phyloP scores from a whole-genome alignment of 1,140 invertebrate species.

The Danaus melanippus region DNA sequence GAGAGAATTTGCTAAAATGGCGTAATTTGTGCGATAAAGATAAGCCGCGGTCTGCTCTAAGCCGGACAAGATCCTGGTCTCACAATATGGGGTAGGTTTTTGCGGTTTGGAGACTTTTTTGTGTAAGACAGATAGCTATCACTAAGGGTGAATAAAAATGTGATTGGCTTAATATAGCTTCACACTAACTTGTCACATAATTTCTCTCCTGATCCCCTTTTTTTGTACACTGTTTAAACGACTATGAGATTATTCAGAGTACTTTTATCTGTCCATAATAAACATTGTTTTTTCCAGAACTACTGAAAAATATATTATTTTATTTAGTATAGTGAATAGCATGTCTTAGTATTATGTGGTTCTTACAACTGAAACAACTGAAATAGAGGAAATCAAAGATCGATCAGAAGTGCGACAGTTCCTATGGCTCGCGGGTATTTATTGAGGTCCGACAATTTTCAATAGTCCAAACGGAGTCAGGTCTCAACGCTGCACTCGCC shows the following conservation, averaged over 20 bases:
- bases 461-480: conserved; percentile 26
- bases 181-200: too few relatives aligned
- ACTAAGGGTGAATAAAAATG: conserved; percentile 23
- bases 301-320: too few relatives aligned
- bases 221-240: too few relatives aligned
- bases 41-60: conserved; percentile 44
- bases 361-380: too few relatives aligned
- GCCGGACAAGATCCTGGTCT: conserved; percentile 43
- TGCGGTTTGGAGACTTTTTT: conserved; percentile 19
- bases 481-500: conserved; percentile 24
- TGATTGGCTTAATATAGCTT: conserved; percentile 13
- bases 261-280: too few relatives aligned
- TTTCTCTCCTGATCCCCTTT: too few relatives aligned
- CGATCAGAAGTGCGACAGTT: conserved; percentile 12
- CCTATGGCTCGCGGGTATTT: conserved; percentile 41
- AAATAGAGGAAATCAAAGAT: too few relatives aligned
- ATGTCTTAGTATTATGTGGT: too few relatives aligned
- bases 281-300: too few relatives aligned
- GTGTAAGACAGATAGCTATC: conserved; percentile 18
- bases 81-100: conserved; percentile 27
- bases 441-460: conserved; percentile 56
- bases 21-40: conserved; percentile 48
- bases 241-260: too few relatives aligned
- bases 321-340: too few relatives aligned
- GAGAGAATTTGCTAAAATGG: conserved; percentile 48